These are phyloP conservation scores for Aradophagus sp. DNA, from an alignment of 1,140 invertebrate species.

Conservation along the genomic window DNA sequence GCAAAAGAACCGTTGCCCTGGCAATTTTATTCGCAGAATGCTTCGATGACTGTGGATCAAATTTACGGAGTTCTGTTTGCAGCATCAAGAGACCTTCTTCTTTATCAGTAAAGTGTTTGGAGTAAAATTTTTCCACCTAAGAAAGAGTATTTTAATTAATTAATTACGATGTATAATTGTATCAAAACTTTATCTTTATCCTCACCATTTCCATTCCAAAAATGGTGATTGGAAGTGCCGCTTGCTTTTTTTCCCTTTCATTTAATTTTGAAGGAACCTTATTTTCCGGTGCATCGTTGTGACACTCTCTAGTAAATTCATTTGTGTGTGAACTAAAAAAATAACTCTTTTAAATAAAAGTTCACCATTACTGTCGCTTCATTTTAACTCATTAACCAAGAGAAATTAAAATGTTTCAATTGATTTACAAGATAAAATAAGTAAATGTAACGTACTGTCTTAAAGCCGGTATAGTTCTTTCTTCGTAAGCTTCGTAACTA, in stretches of 20 bases:
- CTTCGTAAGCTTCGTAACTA: conserved; percentile 91
- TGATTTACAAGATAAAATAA: too few relatives aligned
- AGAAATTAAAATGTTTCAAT: too few relatives aligned
- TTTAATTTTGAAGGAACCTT: conserved; percentile 81
- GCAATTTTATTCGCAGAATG: conserved; percentile 84
- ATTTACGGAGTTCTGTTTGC: conserved; percentile 81
- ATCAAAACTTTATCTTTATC: not conserved
- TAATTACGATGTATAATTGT: too few relatives aligned
- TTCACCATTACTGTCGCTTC: too few relatives aligned
- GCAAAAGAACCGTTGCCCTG: conserved; percentile 82
- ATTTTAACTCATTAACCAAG: too few relatives aligned
- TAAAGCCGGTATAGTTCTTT: conserved; percentile 86
- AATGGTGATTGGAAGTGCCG: conserved; percentile 90
- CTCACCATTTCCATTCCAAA: conserved; percentile 90
- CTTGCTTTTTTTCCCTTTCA: conserved; percentile 92
- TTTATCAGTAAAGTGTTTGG: conserved; percentile 93
- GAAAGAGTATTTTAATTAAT: conserved; percentile 7
- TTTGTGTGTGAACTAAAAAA: conserved; percentile 83
- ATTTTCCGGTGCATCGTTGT: conserved; percentile 75
- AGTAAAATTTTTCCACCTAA: conserved; percentile 92
- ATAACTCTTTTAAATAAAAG: too few relatives aligned
- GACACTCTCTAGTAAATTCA: conserved; percentile 84
- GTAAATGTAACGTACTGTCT: conserved; percentile 79
- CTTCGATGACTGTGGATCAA: conserved; percentile 73
- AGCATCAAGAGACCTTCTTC: conserved; percentile 89